Evolutionary conservation across 2,113 vertebrate species (phyloP).

Genomic region (Nyctereutes procyonoides): DNA sequence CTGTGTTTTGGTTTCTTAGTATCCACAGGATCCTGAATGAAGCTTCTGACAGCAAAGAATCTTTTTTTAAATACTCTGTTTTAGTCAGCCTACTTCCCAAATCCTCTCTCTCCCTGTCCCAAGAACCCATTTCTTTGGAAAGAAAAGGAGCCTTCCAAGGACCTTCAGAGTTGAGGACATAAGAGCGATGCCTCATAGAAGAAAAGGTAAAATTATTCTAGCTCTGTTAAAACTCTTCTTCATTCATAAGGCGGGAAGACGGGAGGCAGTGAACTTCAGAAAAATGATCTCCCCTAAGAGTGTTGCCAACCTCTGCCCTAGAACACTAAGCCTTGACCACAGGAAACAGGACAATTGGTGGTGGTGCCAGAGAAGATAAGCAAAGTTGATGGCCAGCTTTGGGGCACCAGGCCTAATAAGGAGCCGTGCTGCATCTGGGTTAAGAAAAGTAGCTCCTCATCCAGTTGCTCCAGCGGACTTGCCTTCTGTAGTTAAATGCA

Average conservation of each 20-base stretch:
- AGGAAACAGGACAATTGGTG: conserved; percentile 67
- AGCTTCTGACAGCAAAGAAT: not conserved
- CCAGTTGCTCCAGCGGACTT: conserved; percentile 50
- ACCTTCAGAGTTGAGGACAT: conserved; percentile 41
- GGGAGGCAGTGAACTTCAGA: not conserved
- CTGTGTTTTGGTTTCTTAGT: conserved; percentile 31
- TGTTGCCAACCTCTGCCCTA: not conserved
- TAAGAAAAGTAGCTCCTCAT: conserved; percentile 74
- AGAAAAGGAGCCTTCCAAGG: not conserved
- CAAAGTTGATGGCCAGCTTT: conserved; percentile 69
- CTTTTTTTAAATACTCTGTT: conserved; percentile 48
- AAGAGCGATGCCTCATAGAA: not conserved
- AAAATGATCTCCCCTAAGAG: not conserved
- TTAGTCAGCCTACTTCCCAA: not conserved
- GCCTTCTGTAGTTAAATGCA: conserved; percentile 74
- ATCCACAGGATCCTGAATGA: not conserved
- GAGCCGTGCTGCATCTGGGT: conserved; percentile 69
- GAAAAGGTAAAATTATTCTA: not conserved
- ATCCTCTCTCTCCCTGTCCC: not conserved
- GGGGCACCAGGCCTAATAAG: not conserved
- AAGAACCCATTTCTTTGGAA: not conserved
- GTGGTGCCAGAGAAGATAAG: conserved; percentile 73
- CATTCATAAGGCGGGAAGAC: not conserved
- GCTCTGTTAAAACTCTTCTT: not conserved
- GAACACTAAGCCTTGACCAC: conserved; percentile 74